These are phyloP conservation scores for Chaetodon trifasciatus DNA, from an alignment of 2,797 vertebrate species.

Conservation along the genomic window DNA sequence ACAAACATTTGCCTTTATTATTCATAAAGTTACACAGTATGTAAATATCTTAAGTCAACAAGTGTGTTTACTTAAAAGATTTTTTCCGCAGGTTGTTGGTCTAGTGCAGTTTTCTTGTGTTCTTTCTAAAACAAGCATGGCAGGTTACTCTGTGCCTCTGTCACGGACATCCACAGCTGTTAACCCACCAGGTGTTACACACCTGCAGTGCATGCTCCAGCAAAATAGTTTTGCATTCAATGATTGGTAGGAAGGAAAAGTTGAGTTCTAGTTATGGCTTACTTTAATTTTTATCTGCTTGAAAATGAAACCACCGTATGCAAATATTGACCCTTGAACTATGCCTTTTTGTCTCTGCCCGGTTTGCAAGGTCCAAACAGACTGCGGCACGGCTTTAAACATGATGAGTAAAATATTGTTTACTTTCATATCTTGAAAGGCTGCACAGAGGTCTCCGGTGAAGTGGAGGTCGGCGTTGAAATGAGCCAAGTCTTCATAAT, in stretches of 20 bases:
- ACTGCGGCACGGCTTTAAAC: background rate
- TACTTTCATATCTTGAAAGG: slow-evolving; percentile 16
- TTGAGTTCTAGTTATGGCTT: background rate
- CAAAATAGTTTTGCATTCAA: background rate
- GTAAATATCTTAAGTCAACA: slow-evolving; percentile 31
- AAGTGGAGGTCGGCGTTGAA: slow-evolving; percentile 22
- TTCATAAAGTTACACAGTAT: background rate
- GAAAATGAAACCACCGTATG: background rate
- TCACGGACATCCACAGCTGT: background rate
- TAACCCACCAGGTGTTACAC: no score
- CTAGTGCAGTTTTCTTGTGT: background rate
- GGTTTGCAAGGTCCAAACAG: slow-evolving; percentile 40
- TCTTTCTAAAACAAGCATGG: background rate
- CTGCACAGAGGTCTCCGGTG: background rate
- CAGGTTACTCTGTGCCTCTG: background rate
- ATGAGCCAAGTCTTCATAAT: slow-evolving; percentile 24
- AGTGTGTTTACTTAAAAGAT: slow-evolving; percentile 43
- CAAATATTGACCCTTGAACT: slow-evolving; percentile 31
- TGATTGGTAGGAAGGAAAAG: background rate
- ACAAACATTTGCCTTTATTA: slow-evolving; percentile 38
- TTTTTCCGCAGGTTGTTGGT: background rate
- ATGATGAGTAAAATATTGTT: slow-evolving; percentile 8
- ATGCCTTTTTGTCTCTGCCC: background rate
- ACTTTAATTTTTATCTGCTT: background rate
- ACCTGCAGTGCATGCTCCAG: background rate